Percentiles rank a stretch among this genome's conserved stretches.
Conservation (phyloP, 2,113 vertebrate genomes). For the Argyrosomus japonicus region DNA sequence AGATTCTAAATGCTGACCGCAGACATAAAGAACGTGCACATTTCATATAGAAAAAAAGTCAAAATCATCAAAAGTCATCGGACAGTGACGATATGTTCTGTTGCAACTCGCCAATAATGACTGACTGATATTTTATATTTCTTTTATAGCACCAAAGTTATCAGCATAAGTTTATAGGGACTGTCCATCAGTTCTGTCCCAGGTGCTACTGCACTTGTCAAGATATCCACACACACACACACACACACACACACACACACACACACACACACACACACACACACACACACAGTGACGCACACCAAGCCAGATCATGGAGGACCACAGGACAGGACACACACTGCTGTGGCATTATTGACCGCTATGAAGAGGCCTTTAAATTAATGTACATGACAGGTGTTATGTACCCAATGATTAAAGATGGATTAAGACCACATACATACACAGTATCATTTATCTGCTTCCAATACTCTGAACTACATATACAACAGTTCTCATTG, state of each 20-base stretch:
- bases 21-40: too few species aligned
- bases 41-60: too few species aligned
- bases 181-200: background rate
- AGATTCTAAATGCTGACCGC: too few species aligned
- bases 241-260: background rate
- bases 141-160: background rate
- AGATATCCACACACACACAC: background rate
- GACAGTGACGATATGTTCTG: background rate
- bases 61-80: too few species aligned
- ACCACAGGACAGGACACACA: too few species aligned
- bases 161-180: background rate
- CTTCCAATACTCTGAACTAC: background rate
- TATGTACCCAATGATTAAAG: slow-evolving; percentile 19
- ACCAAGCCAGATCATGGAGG: background rate
- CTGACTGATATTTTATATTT: background rate
- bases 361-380: background rate
- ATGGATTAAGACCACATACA: background rate
- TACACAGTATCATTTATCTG: background rate
- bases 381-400: background rate
- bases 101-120: background rate
- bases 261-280: background rate
- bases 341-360: slow-evolving; percentile 1
- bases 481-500: background rate
- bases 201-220: background rate
- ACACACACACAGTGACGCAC: background rate